Evolutionary conservation across 1,140 invertebrate species (phyloP), one percentile per base, ranked within the genome.

Genomic region (Cotesia glomerata): DNA sequence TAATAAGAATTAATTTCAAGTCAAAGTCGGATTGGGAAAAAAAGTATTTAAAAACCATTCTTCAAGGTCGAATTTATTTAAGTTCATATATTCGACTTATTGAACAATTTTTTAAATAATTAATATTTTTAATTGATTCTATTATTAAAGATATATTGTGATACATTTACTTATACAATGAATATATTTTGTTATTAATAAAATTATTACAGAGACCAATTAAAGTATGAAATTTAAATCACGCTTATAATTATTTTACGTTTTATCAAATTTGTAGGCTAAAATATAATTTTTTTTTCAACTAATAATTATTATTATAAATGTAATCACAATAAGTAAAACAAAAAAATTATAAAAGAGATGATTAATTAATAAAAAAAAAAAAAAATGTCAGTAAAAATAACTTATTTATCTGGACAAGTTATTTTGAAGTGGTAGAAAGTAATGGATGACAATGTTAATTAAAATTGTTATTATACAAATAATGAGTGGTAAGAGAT

Each of bases 11-110:
- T 51, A n/a, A 8, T 49, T 9, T 59, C 39, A 18, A 54, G n/a
- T 68, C 5, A 11, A 35, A 56, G 9, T 65, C 26, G 69, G 52
- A 52, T 11, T 71, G 49, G 63, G 59, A 56, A 62, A 16, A 71
- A 63, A 71, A 45, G 64, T 36, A 71, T 63, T 65, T 65, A 39
- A 64, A 71, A 71, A 61, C 45, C 45, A 51, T 36, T 63, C 61
- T 71, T 36, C 16, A 71, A 71, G 63, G 45, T 36, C 35, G 56
- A 63, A 71, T 71, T 71, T 62, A 71, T 63, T 71, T 45, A 39
- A 18, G 16, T 13, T 61, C 56, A 18, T 71, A 7, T 71, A n/a
- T 32, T 65, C 45, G 13, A 65, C 63, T 51, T 36, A 65, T 16
- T 51, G 18, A 65, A 65, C 63, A 65, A 45, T 45, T 45, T 51